Evolutionary conservation across 2,113 vertebrate species (phyloP).

Genomic region (Chaetodon auriga): DNA sequence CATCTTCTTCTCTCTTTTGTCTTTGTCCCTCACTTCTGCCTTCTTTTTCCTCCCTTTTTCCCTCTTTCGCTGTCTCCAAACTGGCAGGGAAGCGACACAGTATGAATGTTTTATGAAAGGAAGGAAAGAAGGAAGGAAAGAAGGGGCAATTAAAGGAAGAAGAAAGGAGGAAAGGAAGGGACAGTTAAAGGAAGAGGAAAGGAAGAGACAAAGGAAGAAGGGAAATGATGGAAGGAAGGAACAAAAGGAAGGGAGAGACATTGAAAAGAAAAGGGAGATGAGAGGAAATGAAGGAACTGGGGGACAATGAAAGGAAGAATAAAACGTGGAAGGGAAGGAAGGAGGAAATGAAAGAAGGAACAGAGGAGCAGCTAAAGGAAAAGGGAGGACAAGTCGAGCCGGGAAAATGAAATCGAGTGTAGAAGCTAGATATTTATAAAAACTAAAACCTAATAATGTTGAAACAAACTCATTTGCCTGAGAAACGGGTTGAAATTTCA

Average conservation of each 20-base stretch:
- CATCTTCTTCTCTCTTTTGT: slow-evolving; percentile 1
- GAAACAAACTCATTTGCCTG: no score
- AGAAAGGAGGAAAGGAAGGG: not conserved
- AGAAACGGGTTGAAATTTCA: no score
- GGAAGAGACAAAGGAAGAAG: not conserved
- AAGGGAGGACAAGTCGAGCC: no score
- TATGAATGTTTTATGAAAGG: not conserved
- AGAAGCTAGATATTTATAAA: no score
- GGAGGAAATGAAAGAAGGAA: not conserved
- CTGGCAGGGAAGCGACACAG: not conserved
- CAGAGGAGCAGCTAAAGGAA: no score
- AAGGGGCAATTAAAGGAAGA: not conserved
- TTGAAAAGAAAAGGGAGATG: no score
- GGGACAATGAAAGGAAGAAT: not conserved
- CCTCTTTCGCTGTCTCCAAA: not conserved
- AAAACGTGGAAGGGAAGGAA: not conserved
- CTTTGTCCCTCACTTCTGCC: not conserved
- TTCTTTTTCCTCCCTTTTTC: not conserved
- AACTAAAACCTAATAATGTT: no score
- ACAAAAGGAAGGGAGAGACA: no score
- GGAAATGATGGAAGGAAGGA: no score
- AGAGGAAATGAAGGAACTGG: not conserved
- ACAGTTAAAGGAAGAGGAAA: not conserved
- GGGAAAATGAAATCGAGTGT: no score
- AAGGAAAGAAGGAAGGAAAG: not conserved